Evolutionary conservation across 1,140 invertebrate species (phyloP).

Genomic region (Drosophila murphyi): DNA sequence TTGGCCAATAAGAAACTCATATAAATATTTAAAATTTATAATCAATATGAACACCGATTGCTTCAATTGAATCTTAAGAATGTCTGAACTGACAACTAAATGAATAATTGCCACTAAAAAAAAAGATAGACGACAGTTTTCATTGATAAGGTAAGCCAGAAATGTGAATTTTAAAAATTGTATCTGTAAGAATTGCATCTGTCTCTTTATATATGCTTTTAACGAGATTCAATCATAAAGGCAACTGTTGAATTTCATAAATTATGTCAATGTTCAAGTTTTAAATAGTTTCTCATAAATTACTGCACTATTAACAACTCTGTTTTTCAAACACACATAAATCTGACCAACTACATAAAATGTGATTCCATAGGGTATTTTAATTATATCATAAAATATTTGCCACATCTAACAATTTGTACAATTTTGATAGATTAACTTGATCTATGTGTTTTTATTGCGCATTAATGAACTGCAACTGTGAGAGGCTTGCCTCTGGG

Average conservation of each 20-base stretch:
- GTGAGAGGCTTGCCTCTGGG: background rate
- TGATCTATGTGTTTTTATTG: slow-evolving; percentile 25
- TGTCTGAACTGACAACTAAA: too few species aligned
- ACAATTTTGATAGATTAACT: slow-evolving; percentile 25
- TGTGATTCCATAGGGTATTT: background rate
- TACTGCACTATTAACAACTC: background rate
- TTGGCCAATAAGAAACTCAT: background rate
- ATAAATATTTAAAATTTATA: background rate
- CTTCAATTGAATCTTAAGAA: too few species aligned
- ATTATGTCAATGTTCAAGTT: too few species aligned
- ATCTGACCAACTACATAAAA: slow-evolving; percentile 1
- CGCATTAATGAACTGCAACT: slow-evolving; percentile 44
- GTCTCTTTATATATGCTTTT: too few species aligned
- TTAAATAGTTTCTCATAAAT: background rate
- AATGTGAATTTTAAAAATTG: too few species aligned
- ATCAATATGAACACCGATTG: too few species aligned
- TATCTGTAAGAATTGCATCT: too few species aligned
- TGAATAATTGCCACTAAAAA: too few species aligned
- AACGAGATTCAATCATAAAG: too few species aligned
- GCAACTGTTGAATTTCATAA: too few species aligned
- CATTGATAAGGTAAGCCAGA: too few species aligned
- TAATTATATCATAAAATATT: slow-evolving; percentile 33
- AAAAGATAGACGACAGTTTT: too few species aligned
- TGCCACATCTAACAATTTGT: slow-evolving; percentile 11
- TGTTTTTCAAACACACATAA: background rate